Conservation (phyloP, 2,113 vertebrate species). For the Trematocara variabile region DNA sequence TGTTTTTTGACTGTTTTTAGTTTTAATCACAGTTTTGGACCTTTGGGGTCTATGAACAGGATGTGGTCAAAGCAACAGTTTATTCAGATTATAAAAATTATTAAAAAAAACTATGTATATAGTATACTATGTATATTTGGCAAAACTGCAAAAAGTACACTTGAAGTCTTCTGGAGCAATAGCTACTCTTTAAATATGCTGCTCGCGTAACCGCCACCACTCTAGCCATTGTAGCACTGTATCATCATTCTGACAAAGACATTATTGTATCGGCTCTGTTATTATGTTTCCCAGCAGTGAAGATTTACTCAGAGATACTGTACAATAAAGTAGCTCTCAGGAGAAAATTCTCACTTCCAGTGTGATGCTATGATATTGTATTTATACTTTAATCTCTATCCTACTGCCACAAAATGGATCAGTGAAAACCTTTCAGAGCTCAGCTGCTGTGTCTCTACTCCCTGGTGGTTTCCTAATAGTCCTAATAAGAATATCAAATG, state of each 20-base stretch:
- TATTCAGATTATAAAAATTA: background rate
- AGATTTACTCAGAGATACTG: conserved; percentile 34
- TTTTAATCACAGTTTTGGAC: background rate
- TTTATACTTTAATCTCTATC: conserved; percentile 53
- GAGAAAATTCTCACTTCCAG: conserved; percentile 14
- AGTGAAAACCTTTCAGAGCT: conserved; percentile 41
- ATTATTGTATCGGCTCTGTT: background rate
- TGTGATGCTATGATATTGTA: conserved; percentile 43
- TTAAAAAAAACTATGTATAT: background rate
- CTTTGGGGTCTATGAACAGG: background rate
- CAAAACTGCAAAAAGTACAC: background rate
- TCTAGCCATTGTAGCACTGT: background rate
- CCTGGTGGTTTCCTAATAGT: conserved; percentile 47
- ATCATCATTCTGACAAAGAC: background rate
- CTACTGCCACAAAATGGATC: conserved; percentile 46
- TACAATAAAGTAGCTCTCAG: conserved; percentile 24
- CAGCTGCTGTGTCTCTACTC: conserved; percentile 25
- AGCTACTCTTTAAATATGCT: background rate
- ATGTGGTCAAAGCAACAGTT: background rate
- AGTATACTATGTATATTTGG: too few species aligned
- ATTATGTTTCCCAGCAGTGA: conserved; percentile 21
- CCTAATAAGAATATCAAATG: conserved; percentile 50
- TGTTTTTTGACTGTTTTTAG: background rate
- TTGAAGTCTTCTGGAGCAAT: background rate
- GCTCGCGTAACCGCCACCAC: background rate